Conservation (phyloP, 2,113 vertebrate genomes). For the Sus scrofa region T2T-Sscrofa CM000814.6:103591501-103592000, state of each 20-base stretch:
- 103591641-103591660: background rate
- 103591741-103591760: background rate
- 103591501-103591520: slow-evolving; percentile 63
- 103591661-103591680: slow-evolving; percentile 65
- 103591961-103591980: background rate
- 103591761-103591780: background rate
- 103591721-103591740: background rate
- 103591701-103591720: background rate
- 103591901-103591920: background rate
- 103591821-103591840: background rate
- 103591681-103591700: slow-evolving; percentile 46
- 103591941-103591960: background rate
- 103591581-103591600: slow-evolving; percentile 53
- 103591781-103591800: background rate
- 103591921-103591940: background rate
- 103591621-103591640: slow-evolving; percentile 60
- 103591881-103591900: background rate
- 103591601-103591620: slow-evolving; percentile 17
- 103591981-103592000: background rate
- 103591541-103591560: background rate
- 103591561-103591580: slow-evolving; percentile 28
- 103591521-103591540: slow-evolving; percentile 62
- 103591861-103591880: background rate
- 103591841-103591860: background rate
- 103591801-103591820: background rate